Evolutionary conservation across 2,113 vertebrate genomes (phyloP), one percentile per base, ranked within the genome.

Genomic region (Pelobates fuscus): DNA sequence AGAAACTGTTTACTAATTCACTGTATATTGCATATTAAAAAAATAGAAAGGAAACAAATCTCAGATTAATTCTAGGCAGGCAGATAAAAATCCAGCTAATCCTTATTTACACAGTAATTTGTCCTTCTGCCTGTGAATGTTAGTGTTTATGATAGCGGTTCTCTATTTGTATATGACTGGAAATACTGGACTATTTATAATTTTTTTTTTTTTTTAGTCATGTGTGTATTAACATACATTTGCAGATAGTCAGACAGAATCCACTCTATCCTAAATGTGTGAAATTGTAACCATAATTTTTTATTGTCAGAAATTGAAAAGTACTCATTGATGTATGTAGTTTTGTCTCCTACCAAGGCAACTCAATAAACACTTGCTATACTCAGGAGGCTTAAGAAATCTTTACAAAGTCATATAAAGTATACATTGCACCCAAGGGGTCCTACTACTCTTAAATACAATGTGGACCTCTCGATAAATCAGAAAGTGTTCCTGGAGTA

Each of bases 341-440:
- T 37, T 37, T 20, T 32, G 10, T 30, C 26, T 49, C 26, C 17
- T 29, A 52, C 23, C 44, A 49, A 67, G 43, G 64, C 43, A 41
- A 67, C 43, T 67, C 29, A 67, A 67, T 67, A 67, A 67, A 67
- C 43, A 23, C 49, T 52, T 67, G 64, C 49, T 52, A 27, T 49
- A 49, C 64, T 67, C 64, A 49, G 4, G 64, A 49, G 64, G 43
- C 44, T 29, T 49, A 49, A 26, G 44, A 67, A 49, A 5, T 67
- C 64, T 52, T 67, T 67, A 25, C 64, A 67, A 67, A 67, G 64
- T 67, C 64, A 67, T 26, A 29, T 49, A 62, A 32, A 32, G 60
- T 29, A 12, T 67, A 52, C 25, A 49, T 67, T 27, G 30, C 26
- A 52, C 25, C 24, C 43, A 27, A 27, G 8, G 24, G 43, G 24